Evolutionary conservation across 2,888 invertebrate genomes (phyloP).

Genomic region (Macaria notata): DNA sequence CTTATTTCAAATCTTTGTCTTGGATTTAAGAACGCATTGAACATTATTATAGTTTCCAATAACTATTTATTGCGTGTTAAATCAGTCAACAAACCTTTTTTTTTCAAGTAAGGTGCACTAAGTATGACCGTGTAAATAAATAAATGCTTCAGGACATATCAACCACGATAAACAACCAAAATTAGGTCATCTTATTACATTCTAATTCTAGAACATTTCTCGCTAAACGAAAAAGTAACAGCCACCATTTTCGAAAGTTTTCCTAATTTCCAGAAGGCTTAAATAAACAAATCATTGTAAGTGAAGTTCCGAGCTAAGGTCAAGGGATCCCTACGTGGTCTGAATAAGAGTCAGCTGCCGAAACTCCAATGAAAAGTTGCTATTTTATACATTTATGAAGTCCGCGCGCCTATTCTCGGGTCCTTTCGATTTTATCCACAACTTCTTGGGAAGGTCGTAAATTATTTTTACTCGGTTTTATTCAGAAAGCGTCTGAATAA

Average conservation of each 20-base stretch:
- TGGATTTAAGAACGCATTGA: too few relatives aligned
- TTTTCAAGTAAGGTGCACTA: too few relatives aligned
- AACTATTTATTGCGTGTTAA: too few relatives aligned
- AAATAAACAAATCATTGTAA: conserved; percentile 20
- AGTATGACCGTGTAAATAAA: too few relatives aligned
- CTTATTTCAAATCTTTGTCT: too few relatives aligned
- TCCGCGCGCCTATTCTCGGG: conserved; percentile 6
- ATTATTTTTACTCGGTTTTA: conserved; percentile 1
- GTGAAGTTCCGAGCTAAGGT: conserved; percentile 11
- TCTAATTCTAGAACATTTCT: background rate
- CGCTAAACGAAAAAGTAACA: background rate
- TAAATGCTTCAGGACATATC: too few relatives aligned
- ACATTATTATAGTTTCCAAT: too few relatives aligned
- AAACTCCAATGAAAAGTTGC: conserved; percentile 16
- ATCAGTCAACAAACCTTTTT: too few relatives aligned
- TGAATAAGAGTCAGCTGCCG: conserved; percentile 4
- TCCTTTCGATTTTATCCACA: conserved; percentile 7
- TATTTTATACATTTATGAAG: conserved; percentile 21
- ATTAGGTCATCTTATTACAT: too few relatives aligned
- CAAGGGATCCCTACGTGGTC: conserved; percentile 16
- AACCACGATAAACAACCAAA: too few relatives aligned
- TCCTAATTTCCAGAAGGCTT: conserved; percentile 10
- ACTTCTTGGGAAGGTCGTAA: conserved; percentile 8
- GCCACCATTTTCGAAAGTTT: background rate
- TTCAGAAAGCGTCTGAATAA: too few relatives aligned